Conservation (phyloP, 2,113 vertebrate genomes). For the Zapus hudsonius region DNA sequence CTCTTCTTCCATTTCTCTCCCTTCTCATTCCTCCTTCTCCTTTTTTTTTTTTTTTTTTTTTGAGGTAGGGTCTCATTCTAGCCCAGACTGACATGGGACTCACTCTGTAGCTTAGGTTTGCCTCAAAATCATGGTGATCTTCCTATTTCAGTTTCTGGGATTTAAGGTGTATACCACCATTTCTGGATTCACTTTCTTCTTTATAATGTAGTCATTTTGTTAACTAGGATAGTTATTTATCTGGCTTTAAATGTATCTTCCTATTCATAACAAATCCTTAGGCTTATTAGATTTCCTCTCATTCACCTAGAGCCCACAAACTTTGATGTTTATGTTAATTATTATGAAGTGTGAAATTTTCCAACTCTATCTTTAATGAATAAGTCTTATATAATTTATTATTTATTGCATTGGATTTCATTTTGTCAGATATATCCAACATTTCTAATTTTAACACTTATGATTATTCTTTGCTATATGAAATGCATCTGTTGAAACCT, state of each 20-base stretch:
- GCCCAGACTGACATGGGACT: too few relatives aligned
- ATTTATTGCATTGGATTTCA: conserved; percentile 1
- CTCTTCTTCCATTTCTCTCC: too few relatives aligned
- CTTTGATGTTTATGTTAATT: not conserved
- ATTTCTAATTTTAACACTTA: not conserved
- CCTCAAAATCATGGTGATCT: too few relatives aligned
- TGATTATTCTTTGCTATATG: not conserved
- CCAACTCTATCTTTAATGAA: not conserved
- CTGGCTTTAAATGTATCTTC: not conserved
- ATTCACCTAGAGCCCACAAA: not conserved
- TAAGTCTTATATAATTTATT: not conserved
- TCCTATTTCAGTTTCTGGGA: too few relatives aligned
- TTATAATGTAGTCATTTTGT: not conserved
- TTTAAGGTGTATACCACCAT: too few relatives aligned
- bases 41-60: too few relatives aligned
- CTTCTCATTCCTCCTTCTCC: too few relatives aligned
- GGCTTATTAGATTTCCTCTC: not conserved
- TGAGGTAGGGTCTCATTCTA: too few relatives aligned
- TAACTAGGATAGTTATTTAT: not conserved
- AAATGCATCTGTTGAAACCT: not conserved
- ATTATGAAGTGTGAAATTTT: not conserved
- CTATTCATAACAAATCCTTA: not conserved
- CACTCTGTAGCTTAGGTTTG: too few relatives aligned
- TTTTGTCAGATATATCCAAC: not conserved
- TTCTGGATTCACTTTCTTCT: too few relatives aligned